A percentile compares a stretch with the other conserved stretches of the same genome.
Evolutionary conservation across 2,888 invertebrate species (phyloP).

Genomic region (Stenotaenia linearis): DNA sequence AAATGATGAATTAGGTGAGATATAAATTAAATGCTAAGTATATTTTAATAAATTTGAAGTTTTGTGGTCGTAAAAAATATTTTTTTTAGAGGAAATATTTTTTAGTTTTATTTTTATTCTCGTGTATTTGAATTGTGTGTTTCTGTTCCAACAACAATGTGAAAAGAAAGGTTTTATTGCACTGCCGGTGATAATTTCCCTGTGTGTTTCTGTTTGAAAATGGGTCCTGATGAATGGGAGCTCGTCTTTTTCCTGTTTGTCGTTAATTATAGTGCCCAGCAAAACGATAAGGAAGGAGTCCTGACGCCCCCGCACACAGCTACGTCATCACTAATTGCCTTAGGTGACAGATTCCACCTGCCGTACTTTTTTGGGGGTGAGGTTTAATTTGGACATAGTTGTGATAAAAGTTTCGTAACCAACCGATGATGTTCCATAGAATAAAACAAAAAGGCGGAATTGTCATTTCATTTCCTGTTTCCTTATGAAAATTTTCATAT

Average conservation of each 20-base stretch:
- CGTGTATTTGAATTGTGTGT: not conserved
- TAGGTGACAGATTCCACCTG: conserved; percentile 1
- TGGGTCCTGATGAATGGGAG: not conserved
- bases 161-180: not conserved
- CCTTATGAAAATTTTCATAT: not conserved
- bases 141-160: not conserved
- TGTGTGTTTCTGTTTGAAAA: not conserved
- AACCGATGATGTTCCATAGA: too few relatives aligned
- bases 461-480: not conserved
- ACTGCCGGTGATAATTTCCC: not conserved
- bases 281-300: not conserved
- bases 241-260: conserved; percentile 8
- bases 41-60: not conserved
- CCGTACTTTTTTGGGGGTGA: not conserved
- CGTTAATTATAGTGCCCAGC: conserved; percentile 4
- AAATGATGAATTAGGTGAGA: not conserved
- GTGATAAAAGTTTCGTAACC: not conserved
- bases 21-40: not conserved
- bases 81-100: too few relatives aligned
- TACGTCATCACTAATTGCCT: not conserved
- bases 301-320: not conserved
- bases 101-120: not conserved
- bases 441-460: not conserved
- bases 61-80: too few relatives aligned
- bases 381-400: not conserved